These are phyloP conservation scores for Leptopilina clavipes DNA, from an alignment of 1,140 invertebrate species.

Conservation along the genomic window DNA sequence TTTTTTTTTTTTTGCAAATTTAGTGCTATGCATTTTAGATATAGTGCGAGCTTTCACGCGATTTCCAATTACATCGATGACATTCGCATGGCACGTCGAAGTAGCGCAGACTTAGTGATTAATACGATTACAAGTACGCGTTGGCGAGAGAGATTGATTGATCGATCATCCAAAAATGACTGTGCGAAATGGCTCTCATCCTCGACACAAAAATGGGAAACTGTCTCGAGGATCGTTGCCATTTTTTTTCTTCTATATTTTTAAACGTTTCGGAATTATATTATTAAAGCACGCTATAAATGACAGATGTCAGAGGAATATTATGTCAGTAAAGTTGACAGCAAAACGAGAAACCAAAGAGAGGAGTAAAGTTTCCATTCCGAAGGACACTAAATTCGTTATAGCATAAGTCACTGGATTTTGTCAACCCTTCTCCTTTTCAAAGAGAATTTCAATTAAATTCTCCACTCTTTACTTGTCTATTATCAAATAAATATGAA, in stretches of 20 bases:
- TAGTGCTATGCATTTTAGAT: not conserved
- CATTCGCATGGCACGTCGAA: slow-evolving; percentile 10
- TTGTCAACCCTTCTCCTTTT: not conserved
- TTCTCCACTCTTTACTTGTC: no score
- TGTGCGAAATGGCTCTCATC: not conserved
- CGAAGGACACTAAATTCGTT: not conserved
- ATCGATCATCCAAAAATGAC: slow-evolving; percentile 10
- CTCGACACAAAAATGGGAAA: not conserved
- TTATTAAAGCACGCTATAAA: not conserved
- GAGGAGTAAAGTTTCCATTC: not conserved
- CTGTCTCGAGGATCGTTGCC: not conserved
- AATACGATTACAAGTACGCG: slow-evolving; percentile 21
- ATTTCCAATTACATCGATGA: slow-evolving; percentile 26
- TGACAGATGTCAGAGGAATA: slow-evolving; percentile 1
- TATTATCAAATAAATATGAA: no score
- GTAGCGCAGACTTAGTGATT: not conserved
- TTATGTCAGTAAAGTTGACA: not conserved
- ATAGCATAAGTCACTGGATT: not conserved
- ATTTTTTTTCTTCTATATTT: no score
- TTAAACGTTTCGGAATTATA: not conserved
- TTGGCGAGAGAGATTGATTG: not conserved
- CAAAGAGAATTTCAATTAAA: not conserved
- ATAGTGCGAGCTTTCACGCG: slow-evolving; percentile 14
- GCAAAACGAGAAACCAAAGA: not conserved
- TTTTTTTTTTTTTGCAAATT: not conserved